Percentiles rank a stretch among this genome's conserved stretches.
These are phyloP conservation scores for Pteromalus puparum DNA, from an alignment of 1,140 invertebrate species.

Conservation along the genomic window DNA sequence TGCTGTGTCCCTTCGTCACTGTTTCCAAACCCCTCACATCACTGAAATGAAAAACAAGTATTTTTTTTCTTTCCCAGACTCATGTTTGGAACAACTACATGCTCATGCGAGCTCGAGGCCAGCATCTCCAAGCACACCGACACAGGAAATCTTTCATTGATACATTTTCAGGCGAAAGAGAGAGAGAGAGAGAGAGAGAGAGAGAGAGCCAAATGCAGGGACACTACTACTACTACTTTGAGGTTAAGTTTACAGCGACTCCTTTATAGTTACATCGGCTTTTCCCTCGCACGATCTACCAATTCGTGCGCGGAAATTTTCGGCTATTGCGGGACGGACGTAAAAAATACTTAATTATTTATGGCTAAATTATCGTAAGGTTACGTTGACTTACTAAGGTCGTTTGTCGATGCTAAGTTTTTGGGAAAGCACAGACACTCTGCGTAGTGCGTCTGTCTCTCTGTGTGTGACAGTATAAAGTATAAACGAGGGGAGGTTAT, in stretches of 20 bases:
- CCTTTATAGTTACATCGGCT: not conserved
- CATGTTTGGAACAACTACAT: not conserved
- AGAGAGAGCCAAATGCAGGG: not conserved
- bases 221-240: conserved; percentile 1
- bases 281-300: not conserved
- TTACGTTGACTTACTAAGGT: conserved; percentile 48
- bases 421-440: conserved; percentile 26
- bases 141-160: not conserved
- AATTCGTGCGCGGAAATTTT: not conserved
- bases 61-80: not conserved
- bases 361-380: not conserved
- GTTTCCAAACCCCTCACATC: conserved; percentile 45
- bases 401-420: conserved; percentile 39
- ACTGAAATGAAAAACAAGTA: conserved; percentile 44
- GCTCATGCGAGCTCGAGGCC: not conserved
- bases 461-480: conserved; percentile 41
- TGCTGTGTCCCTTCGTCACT: conserved; percentile 42
- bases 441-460: conserved; percentile 27
- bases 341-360: not conserved
- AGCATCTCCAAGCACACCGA: not conserved
- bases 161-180: not conserved
- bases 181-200: not conserved
- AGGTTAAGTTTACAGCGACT: conserved; percentile 43
- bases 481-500: conserved; percentile 34
- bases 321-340: not conserved